Base-by-base conservation (phyloP, 2,888 invertebrate genomes). In the Gryllus longicercus region DNA sequence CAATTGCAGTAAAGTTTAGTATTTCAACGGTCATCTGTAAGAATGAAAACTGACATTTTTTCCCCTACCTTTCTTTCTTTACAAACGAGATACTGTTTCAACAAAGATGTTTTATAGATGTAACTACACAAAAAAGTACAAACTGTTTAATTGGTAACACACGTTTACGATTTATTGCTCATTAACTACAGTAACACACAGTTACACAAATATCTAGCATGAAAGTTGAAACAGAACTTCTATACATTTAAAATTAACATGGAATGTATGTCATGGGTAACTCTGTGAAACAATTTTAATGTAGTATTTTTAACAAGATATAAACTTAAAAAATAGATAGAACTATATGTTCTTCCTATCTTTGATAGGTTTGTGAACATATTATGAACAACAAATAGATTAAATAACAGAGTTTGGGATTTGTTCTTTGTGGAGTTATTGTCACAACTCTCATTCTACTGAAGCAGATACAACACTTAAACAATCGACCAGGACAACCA, bases 371-470 rank as follows among this genome's bases (percentile, higher is more conserved):
- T 38, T 38, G 12, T 18, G 63, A 63, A 63, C 63, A 63, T 63
- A 63, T 38, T 38, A 8, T 63, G 16, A 63, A 63, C 16, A 63
- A 63, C 14, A 14, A n/a, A 63, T n/a, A 63, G 63, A 63, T 14
- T 63, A 63, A 63, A 63, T n/a, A 14, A 63, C n/a, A 14, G n/a
- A 63, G 16, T 12, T 63, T n/a, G 14, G 63, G 25, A 76, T 23
- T 38, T 23, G 8, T 76, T 25, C 76, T 76, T 76, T 16, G 23
- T 49, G 18, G 50, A 18, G 77, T 77, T 77, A 77, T 77, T 77
- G 77, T 77, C 77, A 77, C 77, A 77, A 77, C 77, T 77, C 50
- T 77, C 49, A 49, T 77, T n/a, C 38, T 63, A 63, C 63, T 18
- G 63, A 63, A 63, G 63, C 63, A 63, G 63, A 63, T 63, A 63